Evolutionary conservation across 2,113 vertebrate species (phyloP).

Genomic region (Poeciliopsis prolifica): DNA sequence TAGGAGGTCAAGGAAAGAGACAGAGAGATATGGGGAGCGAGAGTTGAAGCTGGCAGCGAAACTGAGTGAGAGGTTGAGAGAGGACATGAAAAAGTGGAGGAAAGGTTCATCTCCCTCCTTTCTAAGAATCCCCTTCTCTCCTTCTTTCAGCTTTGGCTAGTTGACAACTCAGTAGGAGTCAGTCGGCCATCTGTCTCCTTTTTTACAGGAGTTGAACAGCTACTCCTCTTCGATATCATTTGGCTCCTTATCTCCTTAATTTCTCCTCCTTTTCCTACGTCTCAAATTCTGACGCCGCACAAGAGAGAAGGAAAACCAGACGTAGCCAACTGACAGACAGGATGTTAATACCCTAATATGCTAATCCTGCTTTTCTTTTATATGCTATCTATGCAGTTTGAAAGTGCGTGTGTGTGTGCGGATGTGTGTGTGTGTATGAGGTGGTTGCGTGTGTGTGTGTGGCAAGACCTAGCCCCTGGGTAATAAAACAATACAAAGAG

Average conservation of each 20-base stretch:
- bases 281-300: conserved; percentile 46
- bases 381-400: conserved; percentile 75
- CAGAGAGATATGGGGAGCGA: conserved; percentile 17
- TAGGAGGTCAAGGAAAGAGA: conserved; percentile 28
- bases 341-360: conserved; percentile 74
- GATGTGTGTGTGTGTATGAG: conserved; percentile 21
- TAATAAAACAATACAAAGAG: conserved; percentile 81
- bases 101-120: conserved; percentile 57
- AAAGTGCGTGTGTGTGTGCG: conserved; percentile 45
- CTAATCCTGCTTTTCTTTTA: conserved; percentile 83
- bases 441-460: conserved; percentile 46
- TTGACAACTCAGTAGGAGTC: conserved; percentile 73
- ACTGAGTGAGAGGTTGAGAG: conserved; percentile 64
- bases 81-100: conserved; percentile 63
- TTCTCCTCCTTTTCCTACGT: conserved; percentile 19
- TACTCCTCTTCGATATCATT: conserved; percentile 29
- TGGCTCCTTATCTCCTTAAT: conserved; percentile 24
- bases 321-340: conserved; percentile 63
- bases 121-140: conserved; percentile 35
- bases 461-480: conserved; percentile 64
- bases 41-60: conserved; percentile 62
- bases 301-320: conserved; percentile 58
- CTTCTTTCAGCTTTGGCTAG: conserved; percentile 60
- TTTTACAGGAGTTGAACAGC: conserved; percentile 26
- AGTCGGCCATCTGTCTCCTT: conserved; percentile 69